Base-by-base conservation (phyloP, 2,888 invertebrate species). In the Orthonevra nobilis region DNA sequence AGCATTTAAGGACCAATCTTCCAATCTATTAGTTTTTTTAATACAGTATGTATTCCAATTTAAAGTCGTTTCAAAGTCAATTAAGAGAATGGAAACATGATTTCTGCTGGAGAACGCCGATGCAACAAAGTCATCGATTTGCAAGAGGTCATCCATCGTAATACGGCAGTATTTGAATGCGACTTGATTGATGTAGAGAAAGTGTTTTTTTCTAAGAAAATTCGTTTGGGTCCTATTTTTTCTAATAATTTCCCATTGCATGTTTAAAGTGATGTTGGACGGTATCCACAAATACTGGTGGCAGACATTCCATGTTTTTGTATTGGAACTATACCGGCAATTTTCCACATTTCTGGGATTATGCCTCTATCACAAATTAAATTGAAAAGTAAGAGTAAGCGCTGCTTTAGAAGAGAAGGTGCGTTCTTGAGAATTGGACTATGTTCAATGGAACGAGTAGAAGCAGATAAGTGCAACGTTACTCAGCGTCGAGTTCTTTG, bases 211-310 rank as follows among this genome's bases (percentile, higher is more conserved):
- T 23, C 12, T 2, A 42, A 12, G 12, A 64, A 60, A 23, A 74
- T 14, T 9, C 66, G 15, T 14, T 32, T 74, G 1, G 74, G 30
- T 28, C 66, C 28, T 0, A 74, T 68, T 46, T 46, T 60, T 60
- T 48, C 54, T 9, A 68, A 26, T 3, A 44, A 10, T 34, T 70
- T 72, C 1, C 36, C 19, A 12, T 46, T 10, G 14, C 66, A 70
- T 0, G 77, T 44, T 1, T 70, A n/a, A 0, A 77, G 42, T n/a
- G 68, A 61, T 15, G 66, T 75, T 1, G 68, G 68, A 5, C 42
- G 10, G 42, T 19, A 40, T 3, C 40, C 40, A n/a, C 19, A 6
- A 2, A 42, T 6, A 6, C 0, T 1, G 3, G 2, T 14, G 15
- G 15, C 10, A 3, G n/a, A 2, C 3, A 12, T 15, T 12, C 20